phyloP scores from a whole-genome alignment of 2,888 invertebrate species.

The Ceramica pisi region DNA sequence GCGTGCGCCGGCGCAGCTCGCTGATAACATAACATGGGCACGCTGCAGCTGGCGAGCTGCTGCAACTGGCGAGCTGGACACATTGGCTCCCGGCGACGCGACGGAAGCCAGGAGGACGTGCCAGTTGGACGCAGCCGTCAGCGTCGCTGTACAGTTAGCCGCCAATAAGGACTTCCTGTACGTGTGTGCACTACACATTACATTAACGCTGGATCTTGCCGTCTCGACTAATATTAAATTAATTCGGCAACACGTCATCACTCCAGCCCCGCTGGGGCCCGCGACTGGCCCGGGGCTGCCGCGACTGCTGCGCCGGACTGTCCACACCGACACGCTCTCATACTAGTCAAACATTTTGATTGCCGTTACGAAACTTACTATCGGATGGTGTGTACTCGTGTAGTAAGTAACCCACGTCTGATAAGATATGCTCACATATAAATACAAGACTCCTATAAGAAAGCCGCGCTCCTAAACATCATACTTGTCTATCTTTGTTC shows the following conservation, averaged over 20 bases:
- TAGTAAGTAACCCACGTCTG: conserved; percentile 22
- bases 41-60: conserved; percentile 7
- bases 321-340: not conserved
- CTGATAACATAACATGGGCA: conserved; percentile 59
- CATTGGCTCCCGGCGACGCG: not conserved
- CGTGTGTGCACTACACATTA: conserved; percentile 33
- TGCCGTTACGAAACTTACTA: conserved; percentile 19
- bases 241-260: not conserved
- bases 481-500: not conserved
- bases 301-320: no score
- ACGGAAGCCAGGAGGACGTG: conserved; percentile 12
- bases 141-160: conserved; percentile 47
- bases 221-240: not conserved
- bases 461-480: not conserved
- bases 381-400: conserved; percentile 1
- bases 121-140: not conserved
- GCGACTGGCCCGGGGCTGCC: no score
- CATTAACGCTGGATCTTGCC: conserved; percentile 6
- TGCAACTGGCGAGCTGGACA: not conserved
- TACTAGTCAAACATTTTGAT: not conserved
- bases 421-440: conserved; percentile 29
- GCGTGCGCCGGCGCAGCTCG: conserved; percentile 23
- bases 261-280: not conserved
- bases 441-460: not conserved
- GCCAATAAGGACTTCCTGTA: conserved; percentile 60